Evolutionary conservation across 2,113 vertebrate genomes (phyloP).

Genomic region (Girardinichthys multiradiatus): DNA sequence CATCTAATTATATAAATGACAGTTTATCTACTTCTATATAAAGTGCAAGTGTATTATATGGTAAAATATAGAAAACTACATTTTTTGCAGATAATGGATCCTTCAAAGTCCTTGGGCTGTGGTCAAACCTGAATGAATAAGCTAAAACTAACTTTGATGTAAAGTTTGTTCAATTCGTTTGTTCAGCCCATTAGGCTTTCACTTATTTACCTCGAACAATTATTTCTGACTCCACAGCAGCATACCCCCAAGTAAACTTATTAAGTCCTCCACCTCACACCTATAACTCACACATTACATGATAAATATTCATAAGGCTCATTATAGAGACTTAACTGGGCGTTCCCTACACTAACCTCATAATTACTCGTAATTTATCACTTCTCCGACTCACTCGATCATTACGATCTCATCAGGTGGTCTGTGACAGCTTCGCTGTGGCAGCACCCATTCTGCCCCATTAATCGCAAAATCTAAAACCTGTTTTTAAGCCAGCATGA

Average conservation of each 20-base stretch:
- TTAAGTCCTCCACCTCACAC: slow-evolving; percentile 35
- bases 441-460: slow-evolving; percentile 36
- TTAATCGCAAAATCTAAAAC: slow-evolving; percentile 48
- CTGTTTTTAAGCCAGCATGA: slow-evolving; percentile 38
- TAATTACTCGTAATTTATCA: slow-evolving; percentile 61
- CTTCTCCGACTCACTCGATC: slow-evolving; percentile 27
- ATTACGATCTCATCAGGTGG: slow-evolving; percentile 16
- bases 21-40: no score
- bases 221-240: slow-evolving; percentile 4
- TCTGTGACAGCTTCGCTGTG: slow-evolving; percentile 14
- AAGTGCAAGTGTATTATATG: background rate
- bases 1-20: no score
- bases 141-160: background rate
- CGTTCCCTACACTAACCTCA: slow-evolving; percentile 19
- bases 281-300: slow-evolving; percentile 35
- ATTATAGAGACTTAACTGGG: slow-evolving; percentile 37
- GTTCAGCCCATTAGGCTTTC: slow-evolving; percentile 2
- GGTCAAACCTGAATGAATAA: slow-evolving; percentile 5
- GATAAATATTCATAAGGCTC: slow-evolving; percentile 45
- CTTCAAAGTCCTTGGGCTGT: background rate
- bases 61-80: background rate
- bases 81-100: background rate
- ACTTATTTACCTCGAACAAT: slow-evolving; percentile 14
- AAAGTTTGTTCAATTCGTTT: background rate
- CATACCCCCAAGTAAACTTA: slow-evolving; percentile 19